Conservation (phyloP, 2,113 vertebrate species). For the Blennius ocellaris region DNA sequence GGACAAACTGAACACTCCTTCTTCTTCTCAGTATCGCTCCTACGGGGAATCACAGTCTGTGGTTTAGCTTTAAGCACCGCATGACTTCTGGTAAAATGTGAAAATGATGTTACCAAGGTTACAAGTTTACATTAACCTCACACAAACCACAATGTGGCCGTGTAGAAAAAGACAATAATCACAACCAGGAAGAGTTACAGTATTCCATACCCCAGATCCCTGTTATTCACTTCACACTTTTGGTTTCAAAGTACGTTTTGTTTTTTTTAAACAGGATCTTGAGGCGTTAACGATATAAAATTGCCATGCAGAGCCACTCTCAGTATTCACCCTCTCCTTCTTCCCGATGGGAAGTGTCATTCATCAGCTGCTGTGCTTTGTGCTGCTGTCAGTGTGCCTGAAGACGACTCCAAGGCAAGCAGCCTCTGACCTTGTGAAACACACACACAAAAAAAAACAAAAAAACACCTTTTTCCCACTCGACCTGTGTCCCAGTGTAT, state of each 20-base stretch:
- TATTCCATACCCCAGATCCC: slow-evolving; percentile 32
- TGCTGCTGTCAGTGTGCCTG: slow-evolving; percentile 53
- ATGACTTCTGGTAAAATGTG: slow-evolving; percentile 1
- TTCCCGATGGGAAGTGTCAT: slow-evolving; percentile 44
- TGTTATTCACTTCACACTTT: slow-evolving; percentile 25
- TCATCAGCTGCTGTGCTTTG: slow-evolving; percentile 39
- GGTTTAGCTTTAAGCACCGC: slow-evolving; percentile 20
- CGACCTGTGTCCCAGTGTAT: slow-evolving; percentile 16
- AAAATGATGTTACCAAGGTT: slow-evolving; percentile 33
- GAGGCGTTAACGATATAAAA: slow-evolving; percentile 34
- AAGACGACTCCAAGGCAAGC: slow-evolving; percentile 24
- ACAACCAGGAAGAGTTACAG: slow-evolving; percentile 14
- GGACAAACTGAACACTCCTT: slow-evolving; percentile 10
- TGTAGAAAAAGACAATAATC: slow-evolving; percentile 32
- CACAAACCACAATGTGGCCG: slow-evolving; percentile 33
- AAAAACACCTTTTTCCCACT: slow-evolving; percentile 15
- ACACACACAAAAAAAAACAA: background rate
- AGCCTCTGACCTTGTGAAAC: slow-evolving; percentile 39
- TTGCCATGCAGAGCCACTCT: slow-evolving; percentile 41
- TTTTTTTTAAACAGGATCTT: slow-evolving; percentile 26
- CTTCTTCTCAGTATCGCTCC: background rate
- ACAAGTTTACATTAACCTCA: slow-evolving; percentile 32
- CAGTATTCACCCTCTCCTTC: slow-evolving; percentile 1
- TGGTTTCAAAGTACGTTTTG: slow-evolving; percentile 43
- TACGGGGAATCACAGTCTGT: slow-evolving; percentile 11